Percentiles rank a stretch among this genome's conserved stretches.
phyloP scores from a whole-genome alignment of 2,113 vertebrate species.

The Oxyura jamaicensis region DNA sequence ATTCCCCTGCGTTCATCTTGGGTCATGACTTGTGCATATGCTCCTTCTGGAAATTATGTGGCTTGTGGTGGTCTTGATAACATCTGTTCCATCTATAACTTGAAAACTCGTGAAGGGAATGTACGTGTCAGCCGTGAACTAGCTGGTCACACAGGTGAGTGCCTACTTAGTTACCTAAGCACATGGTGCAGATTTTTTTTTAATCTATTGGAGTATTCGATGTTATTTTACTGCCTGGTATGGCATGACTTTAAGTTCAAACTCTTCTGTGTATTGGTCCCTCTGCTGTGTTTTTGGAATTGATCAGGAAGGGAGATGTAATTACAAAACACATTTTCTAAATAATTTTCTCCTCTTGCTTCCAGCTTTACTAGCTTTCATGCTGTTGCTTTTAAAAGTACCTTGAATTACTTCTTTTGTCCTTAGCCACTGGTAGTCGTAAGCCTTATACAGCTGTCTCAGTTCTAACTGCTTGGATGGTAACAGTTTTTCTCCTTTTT shows the following conservation, averaged over 20 bases:
- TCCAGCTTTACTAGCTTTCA: not conserved
- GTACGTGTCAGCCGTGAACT: constrained; percentile 97
- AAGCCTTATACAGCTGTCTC: too few relatives aligned
- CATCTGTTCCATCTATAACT: constrained; percentile 99
- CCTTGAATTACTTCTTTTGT: too few relatives aligned
- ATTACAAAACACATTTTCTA: too few relatives aligned
- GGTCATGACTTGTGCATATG: constrained; percentile 99
- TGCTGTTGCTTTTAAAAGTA: too few relatives aligned
- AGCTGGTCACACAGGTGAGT: constrained; percentile 95
- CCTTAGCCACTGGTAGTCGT: too few relatives aligned
- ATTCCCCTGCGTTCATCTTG: constrained; percentile 98
- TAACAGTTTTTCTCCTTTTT: not conserved
- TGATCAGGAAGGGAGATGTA: too few relatives aligned
- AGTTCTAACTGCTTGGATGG: too few relatives aligned
- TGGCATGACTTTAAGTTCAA: too few relatives aligned
- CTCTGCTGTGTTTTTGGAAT: not conserved
- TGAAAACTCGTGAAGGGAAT: constrained; percentile 98
- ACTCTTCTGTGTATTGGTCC: not conserved
- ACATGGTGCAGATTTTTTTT: not conserved
- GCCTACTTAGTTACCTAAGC: not conserved
- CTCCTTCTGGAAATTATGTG: constrained; percentile 97
- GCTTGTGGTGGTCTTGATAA: constrained; percentile 98
- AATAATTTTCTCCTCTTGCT: not conserved
- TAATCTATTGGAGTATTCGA: not conserved
- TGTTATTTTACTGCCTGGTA: not conserved